A percentile compares a stretch with the other conserved stretches of the same genome.
Conservation (phyloP, 2,113 vertebrate species). For the Gasterosteus aculeatus region DNA sequence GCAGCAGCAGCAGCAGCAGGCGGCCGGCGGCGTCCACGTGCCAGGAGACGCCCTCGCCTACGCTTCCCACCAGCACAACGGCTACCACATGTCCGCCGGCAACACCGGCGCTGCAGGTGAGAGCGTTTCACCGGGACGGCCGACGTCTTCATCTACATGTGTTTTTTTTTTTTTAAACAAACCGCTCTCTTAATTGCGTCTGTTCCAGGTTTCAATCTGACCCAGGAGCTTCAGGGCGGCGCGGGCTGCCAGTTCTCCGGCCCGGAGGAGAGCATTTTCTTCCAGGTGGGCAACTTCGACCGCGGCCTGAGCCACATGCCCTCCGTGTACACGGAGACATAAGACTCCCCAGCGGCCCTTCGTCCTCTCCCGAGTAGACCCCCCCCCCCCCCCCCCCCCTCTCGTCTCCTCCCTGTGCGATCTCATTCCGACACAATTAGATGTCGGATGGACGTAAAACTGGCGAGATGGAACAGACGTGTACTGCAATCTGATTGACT, state of each 20-base stretch:
- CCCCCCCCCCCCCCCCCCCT: neutral
- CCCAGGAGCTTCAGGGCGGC: conserved; percentile 84
- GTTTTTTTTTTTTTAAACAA: neutral
- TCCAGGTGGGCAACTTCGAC: conserved; percentile 91
- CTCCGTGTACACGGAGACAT: conserved; percentile 95
- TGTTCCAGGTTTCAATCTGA: conserved; percentile 86
- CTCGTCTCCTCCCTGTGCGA: neutral
- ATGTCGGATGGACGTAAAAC: neutral
- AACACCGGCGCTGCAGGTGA: conserved; percentile 86
- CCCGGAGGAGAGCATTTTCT: conserved; percentile 91
- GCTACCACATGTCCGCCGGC: conserved; percentile 86
- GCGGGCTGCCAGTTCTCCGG: conserved; percentile 83
- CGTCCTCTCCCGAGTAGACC: conserved; percentile 10
- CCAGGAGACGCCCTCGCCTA: conserved; percentile 86
- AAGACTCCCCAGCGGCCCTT: conserved; percentile 30
- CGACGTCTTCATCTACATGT: neutral
- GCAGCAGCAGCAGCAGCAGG: conserved; percentile 69
- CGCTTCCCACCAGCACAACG: conserved; percentile 86
- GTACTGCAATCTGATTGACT: neutral
- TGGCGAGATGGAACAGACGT: neutral
- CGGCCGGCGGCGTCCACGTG: conserved; percentile 81
- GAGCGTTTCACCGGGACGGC: neutral
- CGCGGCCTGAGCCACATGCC: conserved; percentile 94
- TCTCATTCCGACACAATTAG: neutral
- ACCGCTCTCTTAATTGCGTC: conserved; percentile 5